Base-by-base conservation (phyloP, 2,888 invertebrate genomes). In the Stomorhina lunata region DNA sequence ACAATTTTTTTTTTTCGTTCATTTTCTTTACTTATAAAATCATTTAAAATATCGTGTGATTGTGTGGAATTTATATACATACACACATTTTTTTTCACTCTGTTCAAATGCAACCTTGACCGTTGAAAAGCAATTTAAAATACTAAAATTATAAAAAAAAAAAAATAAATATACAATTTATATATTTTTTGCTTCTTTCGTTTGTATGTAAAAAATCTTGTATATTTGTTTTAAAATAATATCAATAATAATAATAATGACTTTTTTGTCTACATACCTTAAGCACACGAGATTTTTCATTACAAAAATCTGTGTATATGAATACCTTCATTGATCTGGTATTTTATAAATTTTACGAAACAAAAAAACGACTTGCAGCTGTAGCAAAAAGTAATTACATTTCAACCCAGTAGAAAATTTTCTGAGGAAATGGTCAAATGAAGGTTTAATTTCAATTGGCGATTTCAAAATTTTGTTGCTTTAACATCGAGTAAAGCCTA, bases 61-160 rank as follows among this genome's bases (percentile, higher is more conserved):
- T 73, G 63, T 63, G 61, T 50, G 27, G 7, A 32, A 72, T 72
- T 50, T 63, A 61, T 57, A 66, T 37, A 27, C 43, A n/a, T 25
- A 43, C 32, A 20, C 12, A 20, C 45, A 29, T 29, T 22, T 29
- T 29, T 69, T 61, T 61, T 61, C 53, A 61, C 43, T 63, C 6
- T n/a, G 7, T 17, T 15, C 45, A 48, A 7, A 27, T n/a, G 87
- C 88, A 88, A 88, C 88, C 88, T 88, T 88, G 88, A 88, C 88
- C 88, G 88, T 88, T 87, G 85, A 87, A 87, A 88, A 86, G 86
- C 88, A 86, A 87, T 87, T 88, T 79, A 71, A 79, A 71, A 71
- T 75, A 79, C 61, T 17, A 73, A 79, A 73, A 22, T 68, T 43
- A 73, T 66, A 63, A 76, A 63, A 50, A 22, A 37, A 59, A 55